phyloP scores from a whole-genome alignment of 1,140 invertebrate species.

The Zaprionus kolodkinae region DNA sequence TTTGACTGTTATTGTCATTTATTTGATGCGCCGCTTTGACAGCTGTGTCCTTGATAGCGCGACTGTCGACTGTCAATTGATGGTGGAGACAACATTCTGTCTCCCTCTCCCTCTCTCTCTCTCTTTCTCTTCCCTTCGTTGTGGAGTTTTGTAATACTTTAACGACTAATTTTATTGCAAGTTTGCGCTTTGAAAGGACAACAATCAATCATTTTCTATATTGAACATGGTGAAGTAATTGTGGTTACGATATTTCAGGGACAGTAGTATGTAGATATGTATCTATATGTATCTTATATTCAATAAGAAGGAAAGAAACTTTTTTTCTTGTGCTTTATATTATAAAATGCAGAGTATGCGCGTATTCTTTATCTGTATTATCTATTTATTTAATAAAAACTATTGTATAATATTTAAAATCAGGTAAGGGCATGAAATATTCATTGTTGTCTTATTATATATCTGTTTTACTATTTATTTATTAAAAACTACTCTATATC shows the following conservation, averaged over 20 bases:
- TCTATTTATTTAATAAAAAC: too few species aligned
- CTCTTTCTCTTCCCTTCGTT: not conserved
- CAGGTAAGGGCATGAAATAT: too few species aligned
- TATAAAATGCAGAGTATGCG: too few species aligned
- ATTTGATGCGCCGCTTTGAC: constrained; percentile 71
- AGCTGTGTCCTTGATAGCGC: constrained; percentile 62
- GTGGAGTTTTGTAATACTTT: constrained; percentile 48
- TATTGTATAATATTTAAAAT: too few species aligned
- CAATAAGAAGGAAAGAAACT: too few species aligned
- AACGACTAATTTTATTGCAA: constrained; percentile 62
- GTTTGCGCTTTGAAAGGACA: constrained; percentile 28
- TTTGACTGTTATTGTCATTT: constrained; percentile 66
- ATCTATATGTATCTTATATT: too few species aligned
- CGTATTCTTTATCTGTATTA: too few species aligned
- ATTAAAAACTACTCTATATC: too few species aligned
- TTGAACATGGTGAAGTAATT: constrained; percentile 18
- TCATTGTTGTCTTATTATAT: too few species aligned
- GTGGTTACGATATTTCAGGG: not conserved
- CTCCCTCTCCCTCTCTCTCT: not conserved
- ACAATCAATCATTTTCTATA: constrained; percentile 64
- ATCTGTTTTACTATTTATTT: too few species aligned
- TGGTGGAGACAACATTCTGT: constrained; percentile 7
- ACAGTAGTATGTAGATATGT: not conserved
- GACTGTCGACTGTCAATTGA: constrained; percentile 34
- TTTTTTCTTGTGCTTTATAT: too few species aligned